Evolutionary conservation across 2,113 vertebrate genomes (phyloP).

Genomic region (Melanerpes formicivorus): DNA sequence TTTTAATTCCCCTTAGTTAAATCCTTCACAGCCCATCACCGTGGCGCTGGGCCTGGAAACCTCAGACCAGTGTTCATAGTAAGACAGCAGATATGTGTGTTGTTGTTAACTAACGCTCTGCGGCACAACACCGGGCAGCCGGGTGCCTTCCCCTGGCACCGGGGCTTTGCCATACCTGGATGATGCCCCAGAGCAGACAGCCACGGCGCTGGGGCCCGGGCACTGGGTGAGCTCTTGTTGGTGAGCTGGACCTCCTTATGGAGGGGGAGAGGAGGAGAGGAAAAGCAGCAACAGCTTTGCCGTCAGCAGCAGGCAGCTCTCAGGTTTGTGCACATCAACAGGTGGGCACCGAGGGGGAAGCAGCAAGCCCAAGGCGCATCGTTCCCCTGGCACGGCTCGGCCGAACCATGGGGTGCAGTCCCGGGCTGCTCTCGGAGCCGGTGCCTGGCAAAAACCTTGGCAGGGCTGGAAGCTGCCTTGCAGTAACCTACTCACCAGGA

Average conservation of each 20-base stretch:
- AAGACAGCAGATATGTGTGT: slow-evolving; percentile 62
- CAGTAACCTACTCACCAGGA: not conserved
- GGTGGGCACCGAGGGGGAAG: not conserved
- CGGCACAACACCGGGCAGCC: not conserved
- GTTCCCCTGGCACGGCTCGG: not conserved
- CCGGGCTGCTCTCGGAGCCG: not conserved
- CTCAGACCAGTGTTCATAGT: slow-evolving; percentile 72
- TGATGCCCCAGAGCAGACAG: slow-evolving; percentile 21
- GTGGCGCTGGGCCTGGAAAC: slow-evolving; percentile 64
- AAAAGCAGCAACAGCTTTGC: slow-evolving; percentile 43
- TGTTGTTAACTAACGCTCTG: slow-evolving; percentile 34
- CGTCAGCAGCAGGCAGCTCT: slow-evolving; percentile 23
- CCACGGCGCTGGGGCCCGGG: slow-evolving; percentile 56
- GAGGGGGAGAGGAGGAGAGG: slow-evolving; percentile 11
- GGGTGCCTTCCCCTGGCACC: not conserved
- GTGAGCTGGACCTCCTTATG: slow-evolving; percentile 8
- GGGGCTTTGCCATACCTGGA: slow-evolving; percentile 10
- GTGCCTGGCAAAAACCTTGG: not conserved
- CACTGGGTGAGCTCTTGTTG: slow-evolving; percentile 53
- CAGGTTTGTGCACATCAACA: not conserved
- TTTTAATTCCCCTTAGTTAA: slow-evolving; percentile 43
- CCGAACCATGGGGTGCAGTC: not conserved
- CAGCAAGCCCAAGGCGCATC: not conserved
- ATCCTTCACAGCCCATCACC: slow-evolving; percentile 66
- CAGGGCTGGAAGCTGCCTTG: not conserved